Evolutionary conservation across 2,888 invertebrate species (phyloP).

Genomic region (Psylliodes chrysocephalus): DNA sequence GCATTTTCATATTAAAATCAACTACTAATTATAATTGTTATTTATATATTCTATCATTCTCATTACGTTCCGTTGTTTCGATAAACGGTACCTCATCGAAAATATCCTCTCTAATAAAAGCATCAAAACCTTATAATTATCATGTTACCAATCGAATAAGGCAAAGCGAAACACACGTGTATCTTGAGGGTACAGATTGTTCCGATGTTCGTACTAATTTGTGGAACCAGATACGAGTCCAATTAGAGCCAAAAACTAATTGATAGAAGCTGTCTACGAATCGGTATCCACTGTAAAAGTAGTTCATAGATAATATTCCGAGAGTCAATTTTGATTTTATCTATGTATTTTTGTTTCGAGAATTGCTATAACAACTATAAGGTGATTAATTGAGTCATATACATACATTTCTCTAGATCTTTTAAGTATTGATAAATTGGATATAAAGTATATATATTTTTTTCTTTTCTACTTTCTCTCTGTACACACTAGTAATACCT

Average conservation of each 20-base stretch:
- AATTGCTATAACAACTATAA: too few relatives aligned
- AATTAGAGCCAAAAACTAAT: conserved; percentile 5
- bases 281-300: background rate
- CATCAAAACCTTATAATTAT: conserved; percentile 19
- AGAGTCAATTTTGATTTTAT: background rate
- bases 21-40: too few relatives aligned
- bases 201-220: background rate
- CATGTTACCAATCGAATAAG: conserved; percentile 20
- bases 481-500: too few relatives aligned
- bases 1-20: too few relatives aligned
- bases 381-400: too few relatives aligned
- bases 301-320: background rate
- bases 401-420: too few relatives aligned
- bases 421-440: too few relatives aligned
- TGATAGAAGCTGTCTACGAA: background rate
- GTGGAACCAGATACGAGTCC: background rate
- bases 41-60: background rate
- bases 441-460: too few relatives aligned
- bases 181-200: background rate
- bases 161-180: background rate
- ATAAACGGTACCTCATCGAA: conserved; percentile 8
- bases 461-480: too few relatives aligned
- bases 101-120: conserved; percentile 4
- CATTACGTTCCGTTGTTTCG: background rate
- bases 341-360: background rate